Conservation (phyloP, 2,888 invertebrate genomes). For the Tetheella fluctuosa region DNA sequence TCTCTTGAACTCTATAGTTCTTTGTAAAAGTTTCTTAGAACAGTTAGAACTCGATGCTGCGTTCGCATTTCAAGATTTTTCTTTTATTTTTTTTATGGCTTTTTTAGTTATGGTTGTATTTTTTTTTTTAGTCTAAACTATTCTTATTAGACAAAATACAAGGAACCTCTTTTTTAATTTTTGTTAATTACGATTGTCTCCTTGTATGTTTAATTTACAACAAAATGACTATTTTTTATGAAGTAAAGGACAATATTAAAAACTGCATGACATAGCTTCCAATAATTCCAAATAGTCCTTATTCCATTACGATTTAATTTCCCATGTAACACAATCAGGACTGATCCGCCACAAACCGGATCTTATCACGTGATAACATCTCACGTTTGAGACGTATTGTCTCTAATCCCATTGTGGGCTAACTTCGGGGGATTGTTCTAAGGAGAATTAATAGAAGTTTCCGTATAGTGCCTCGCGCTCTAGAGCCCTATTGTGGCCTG, state of each 20-base stretch:
- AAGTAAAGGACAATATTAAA: not conserved
- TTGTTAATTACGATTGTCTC: no score
- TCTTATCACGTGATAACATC: slow-evolving; percentile 67
- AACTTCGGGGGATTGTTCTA: slow-evolving; percentile 76
- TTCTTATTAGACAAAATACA: no score
- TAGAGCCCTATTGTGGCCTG: slow-evolving; percentile 75
- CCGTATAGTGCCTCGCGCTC: slow-evolving; percentile 57
- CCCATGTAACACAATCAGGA: slow-evolving; percentile 29
- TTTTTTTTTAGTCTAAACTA: no score
- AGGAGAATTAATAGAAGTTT: slow-evolving; percentile 81
- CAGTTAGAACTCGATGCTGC: not conserved
- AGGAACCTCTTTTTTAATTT: no score
- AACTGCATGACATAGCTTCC: not conserved
- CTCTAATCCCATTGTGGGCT: slow-evolving; percentile 71
- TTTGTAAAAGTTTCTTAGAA: not conserved
- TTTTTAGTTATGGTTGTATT: not conserved
- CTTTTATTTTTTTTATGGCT: not conserved
- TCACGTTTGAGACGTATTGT: slow-evolving; percentile 77
- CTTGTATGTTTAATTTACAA: no score
- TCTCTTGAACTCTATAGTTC: not conserved
- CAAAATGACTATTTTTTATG: no score
- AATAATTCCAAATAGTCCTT: slow-evolving; percentile 5
- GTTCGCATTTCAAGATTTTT: not conserved
- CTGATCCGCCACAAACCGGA: slow-evolving; percentile 25
- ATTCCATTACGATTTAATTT: slow-evolving; percentile 10